Base-by-base conservation (phyloP, 2,888 invertebrate species). In the Lasioglossum morio region DNA sequence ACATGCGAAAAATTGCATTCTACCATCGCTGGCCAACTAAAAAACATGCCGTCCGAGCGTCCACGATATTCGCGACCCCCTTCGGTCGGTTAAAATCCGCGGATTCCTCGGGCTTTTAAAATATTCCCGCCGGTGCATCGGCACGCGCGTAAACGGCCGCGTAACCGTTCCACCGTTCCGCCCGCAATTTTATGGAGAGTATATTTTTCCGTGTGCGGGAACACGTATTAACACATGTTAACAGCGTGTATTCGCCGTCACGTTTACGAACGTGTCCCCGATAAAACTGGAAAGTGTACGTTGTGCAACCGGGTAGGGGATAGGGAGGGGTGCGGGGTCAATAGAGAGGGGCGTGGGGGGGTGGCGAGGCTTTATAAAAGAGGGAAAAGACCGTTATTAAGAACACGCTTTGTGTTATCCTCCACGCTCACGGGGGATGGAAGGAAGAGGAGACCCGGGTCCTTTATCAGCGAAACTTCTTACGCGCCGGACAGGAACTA, bases 391-490 rank as follows among this genome's bases (percentile, higher is more conserved):
- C 43, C 69, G 81, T 86, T 86, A 79, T 86, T 86, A 86, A 86
- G 86, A 78, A 69, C 76, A 80, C 82, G 77, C 87, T 86, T 79
- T 77, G 82, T 74, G 82, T 82, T 82, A 86, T 82, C 79, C 79
- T 48, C 69, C 46, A 60, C 70, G 69, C 83, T 80, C 72, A 27
- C 27, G 57, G 2, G 57, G 57, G 30, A 77, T 27, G 70, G n/a
- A 19, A 43, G 78, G 82, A 82, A 79, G 77, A 75, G 81, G 63
- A 75, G 40, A n/a, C 48, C 48, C 23, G 30, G 70, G 72, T 80
- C 78, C 87, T 81, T 87, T 87, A 87, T 90, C 90, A 85, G 82
- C 34, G 83, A 84, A 90, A 86, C 82, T 88, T 87, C 87, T 88
- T 87, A 82, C 79, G 73, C 88, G 79, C 70, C 72, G 78, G 88